Base-by-base conservation (phyloP, 2,113 vertebrate genomes). In the Oreocharis arfaki region DNA sequence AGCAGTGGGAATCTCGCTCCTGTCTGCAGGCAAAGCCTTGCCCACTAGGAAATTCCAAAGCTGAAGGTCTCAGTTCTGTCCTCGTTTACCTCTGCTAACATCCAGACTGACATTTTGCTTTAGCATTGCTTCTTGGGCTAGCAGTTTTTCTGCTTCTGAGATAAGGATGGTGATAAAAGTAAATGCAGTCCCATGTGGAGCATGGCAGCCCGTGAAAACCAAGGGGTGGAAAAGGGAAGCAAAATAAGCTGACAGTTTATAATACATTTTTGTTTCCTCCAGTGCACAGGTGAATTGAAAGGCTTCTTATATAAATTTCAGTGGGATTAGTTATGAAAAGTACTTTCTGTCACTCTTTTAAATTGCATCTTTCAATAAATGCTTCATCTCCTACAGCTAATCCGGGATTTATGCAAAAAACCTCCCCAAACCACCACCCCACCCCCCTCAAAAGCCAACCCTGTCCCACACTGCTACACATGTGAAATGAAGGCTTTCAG, bases 361-460 rank as follows among this genome's bases (percentile, higher is more conserved):
- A 93, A 90, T 75, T 52, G 33, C 26, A 42, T 86, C 89, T 80
- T 88, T 71, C 93, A 85, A 60, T 86, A 90, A 85, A 82, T 30
- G 41, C 56, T 87, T 78, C 44, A 83, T 85, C 83, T 93, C 71
- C 76, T 70, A 44, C 46, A 92, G 76, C 47, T 93, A 92, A 96
- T 95, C 89, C 71, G 78, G 71, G 83, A 95, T 93, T 95, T 92
- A 77, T 17, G 13, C 2, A 78, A 84, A 87, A 77, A 64, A 60
- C 50, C 2, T 50, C 32, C 80, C 64, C 37, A 87, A 92, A 57
- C 20, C 61, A 26, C 55, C 33, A 39, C 17, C 15, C n/a, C 46
- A n/a, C n/a, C n/a, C n/a, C 10, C 15, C 21, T 6, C 32, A 27
- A 86, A 85, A 60, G 7, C 47, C 87, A 91, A 6, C 44, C 50